phyloP scores from a whole-genome alignment of 2,113 vertebrate species.

The Prolemur simus region DNA sequence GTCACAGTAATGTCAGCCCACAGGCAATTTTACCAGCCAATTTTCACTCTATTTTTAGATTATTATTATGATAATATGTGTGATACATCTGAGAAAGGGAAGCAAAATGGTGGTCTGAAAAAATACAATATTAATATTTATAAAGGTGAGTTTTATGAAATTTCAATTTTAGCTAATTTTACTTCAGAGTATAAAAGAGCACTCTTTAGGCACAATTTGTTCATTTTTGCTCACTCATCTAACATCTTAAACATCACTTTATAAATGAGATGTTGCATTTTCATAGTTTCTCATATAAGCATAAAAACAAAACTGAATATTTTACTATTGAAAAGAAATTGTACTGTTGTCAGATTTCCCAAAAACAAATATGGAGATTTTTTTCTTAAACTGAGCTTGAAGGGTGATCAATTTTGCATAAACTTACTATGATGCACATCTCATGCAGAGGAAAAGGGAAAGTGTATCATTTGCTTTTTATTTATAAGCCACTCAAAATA shows the following conservation, averaged over 20 bases:
- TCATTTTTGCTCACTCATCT: neutral
- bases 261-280: neutral
- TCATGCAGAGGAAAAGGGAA: neutral
- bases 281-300: conserved; percentile 49
- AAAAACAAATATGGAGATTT: conserved; percentile 44
- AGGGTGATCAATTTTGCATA: conserved; percentile 53
- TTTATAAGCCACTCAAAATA: conserved; percentile 4
- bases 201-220: neutral
- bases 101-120: conserved; percentile 4
- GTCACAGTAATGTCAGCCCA: conserved; percentile 47
- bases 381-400: conserved; percentile 39
- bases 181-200: neutral
- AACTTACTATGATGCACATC: neutral
- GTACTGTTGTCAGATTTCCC: neutral
- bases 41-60: conserved; percentile 57
- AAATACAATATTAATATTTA: conserved; percentile 52
- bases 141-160: conserved; percentile 55
- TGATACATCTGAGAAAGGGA: conserved; percentile 36
- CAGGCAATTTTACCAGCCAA: conserved; percentile 43
- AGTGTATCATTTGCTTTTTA: neutral
- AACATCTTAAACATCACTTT: conserved; percentile 27
- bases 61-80: conserved; percentile 47
- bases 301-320: conserved; percentile 31
- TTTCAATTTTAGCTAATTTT: conserved; percentile 56
- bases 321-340: conserved; percentile 26